Evolutionary conservation across 2,797 vertebrate species (phyloP), one percentile per base, ranked within the genome.

Genomic region (Falco concolor): DNA sequence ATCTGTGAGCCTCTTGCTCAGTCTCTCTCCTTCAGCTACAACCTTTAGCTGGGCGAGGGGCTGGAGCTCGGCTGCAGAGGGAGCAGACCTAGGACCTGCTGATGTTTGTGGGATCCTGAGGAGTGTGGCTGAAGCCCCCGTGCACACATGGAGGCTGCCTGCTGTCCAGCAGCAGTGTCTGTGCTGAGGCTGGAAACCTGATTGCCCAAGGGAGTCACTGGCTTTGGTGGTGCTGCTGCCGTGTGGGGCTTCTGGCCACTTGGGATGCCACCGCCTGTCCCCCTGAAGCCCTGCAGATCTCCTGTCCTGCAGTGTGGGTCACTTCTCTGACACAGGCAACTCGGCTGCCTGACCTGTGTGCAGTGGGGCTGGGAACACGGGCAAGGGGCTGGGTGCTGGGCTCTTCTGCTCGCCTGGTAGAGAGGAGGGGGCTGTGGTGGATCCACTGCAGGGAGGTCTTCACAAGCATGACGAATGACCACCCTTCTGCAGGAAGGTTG

Each of bases 341-440:
- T 24, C 42, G 5, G 17, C 10, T 44, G 32, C n/a, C 73, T 3
- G 5, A 1, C 6, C 9, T 10, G 28, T 9, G 25, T 44, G 45
- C 38, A 6, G 1, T 9, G 49, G 28, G 44, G 47, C 53, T 44
- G n/a, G 63, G 45, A n/a, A 21, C 36, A 19, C 0, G 0, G 34
- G 5, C 0, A 1, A 28, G 60, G n/a, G 45, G 45, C 84, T 64
- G 45, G 38, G 52, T 30, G 27, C 27, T 65, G 49, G 42, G 23
- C 4, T 60, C 30, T 49, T n/a, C 13, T 16, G 34, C 40, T 40
- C 52, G 28, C 17, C 34, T 52, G 44, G 4, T 4, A 27, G 79
- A 21, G 36, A 40, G 34, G n/a, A 60, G 28, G 12, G 45, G 32
- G 9, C 65, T 76, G 82, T 11, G 38, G 10, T 11, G n/a, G 54